Conservation (phyloP, 2,797 vertebrate genomes). For the Lophius americanus region DNA sequence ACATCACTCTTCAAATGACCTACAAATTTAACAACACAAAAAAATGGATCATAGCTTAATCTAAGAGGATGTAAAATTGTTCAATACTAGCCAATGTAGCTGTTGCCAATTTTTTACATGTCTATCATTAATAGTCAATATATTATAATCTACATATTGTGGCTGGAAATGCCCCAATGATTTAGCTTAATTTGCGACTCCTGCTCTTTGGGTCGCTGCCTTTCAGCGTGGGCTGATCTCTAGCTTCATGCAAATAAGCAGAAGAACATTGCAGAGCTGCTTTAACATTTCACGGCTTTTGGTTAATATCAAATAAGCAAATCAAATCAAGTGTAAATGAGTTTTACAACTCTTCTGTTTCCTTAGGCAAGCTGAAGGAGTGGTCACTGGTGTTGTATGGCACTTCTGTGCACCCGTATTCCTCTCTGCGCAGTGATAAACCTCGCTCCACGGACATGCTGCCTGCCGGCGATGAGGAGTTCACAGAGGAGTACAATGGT, state of each 20-base stretch:
- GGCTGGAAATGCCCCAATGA: slow-evolving; percentile 13
- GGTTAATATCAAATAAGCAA: not conserved
- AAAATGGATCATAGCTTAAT: slow-evolving; percentile 21
- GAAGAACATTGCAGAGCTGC: not conserved
- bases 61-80: not conserved
- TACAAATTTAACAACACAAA: slow-evolving; percentile 52
- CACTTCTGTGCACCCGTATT: slow-evolving; percentile 94
- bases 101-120: not conserved
- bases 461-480: slow-evolving; percentile 71
- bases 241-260: not conserved
- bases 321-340: not conserved
- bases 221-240: not conserved
- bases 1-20: slow-evolving; percentile 34
- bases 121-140: slow-evolving; percentile 7
- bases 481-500: slow-evolving; percentile 84
- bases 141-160: not conserved
- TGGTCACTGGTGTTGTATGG: slow-evolving; percentile 98
- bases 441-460: slow-evolving; percentile 85
- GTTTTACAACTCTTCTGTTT: slow-evolving; percentile 27
- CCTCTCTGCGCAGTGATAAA: slow-evolving; percentile 84
- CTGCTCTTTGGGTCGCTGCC: not conserved
- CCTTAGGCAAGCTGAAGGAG: slow-evolving; percentile 95
- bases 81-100: slow-evolving; percentile 6
- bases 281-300: not conserved
- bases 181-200: not conserved